Conservation (phyloP, 2,113 vertebrate genomes). For the Bos taurus region DNA sequence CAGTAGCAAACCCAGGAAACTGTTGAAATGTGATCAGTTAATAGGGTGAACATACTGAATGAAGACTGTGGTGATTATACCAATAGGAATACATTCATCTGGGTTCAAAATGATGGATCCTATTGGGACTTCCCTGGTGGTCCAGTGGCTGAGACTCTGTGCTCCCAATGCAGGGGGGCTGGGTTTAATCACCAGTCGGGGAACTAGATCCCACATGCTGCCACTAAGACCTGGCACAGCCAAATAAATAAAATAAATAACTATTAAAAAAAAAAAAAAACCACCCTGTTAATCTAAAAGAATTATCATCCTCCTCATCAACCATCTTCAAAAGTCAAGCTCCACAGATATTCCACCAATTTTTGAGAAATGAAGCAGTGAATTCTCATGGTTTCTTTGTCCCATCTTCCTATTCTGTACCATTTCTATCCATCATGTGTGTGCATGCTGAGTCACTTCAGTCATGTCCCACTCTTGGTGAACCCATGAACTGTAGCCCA, state of each 20-base stretch:
- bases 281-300: neutral
- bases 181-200: neutral
- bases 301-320: neutral
- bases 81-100: neutral
- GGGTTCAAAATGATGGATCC: neutral
- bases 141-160: neutral
- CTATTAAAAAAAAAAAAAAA: neutral
- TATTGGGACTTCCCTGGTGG: neutral
- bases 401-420: neutral
- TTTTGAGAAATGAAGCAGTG: neutral
- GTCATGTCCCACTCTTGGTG: no score
- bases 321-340: neutral
- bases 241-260: neutral
- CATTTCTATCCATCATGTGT: no score
- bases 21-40: neutral
- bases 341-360: neutral
- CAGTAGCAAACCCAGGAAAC: neutral
- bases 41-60: neutral
- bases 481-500: no score
- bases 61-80: neutral
- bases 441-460: no score
- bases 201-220: neutral
- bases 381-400: neutral
- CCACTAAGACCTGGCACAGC: neutral
- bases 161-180: neutral